phyloP scores from a whole-genome alignment of 2,888 invertebrate genomes.

The Macropis europaea region DNA sequence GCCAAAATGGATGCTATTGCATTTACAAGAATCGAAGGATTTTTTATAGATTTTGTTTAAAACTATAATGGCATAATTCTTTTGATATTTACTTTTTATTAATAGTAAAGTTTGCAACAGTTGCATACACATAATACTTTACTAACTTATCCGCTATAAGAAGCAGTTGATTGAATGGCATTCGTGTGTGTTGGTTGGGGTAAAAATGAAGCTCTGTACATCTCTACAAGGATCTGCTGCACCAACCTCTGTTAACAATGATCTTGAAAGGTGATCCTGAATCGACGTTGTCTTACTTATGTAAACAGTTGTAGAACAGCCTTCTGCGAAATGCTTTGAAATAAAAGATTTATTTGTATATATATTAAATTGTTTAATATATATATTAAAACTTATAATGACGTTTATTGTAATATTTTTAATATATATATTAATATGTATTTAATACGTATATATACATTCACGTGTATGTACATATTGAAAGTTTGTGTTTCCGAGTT shows the following conservation, averaged over 20 bases:
- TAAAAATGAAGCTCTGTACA: constrained; percentile 38
- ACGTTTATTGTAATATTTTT: not conserved
- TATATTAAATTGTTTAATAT: constrained; percentile 43
- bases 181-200: not conserved
- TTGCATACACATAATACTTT: constrained; percentile 61
- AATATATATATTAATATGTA: constrained; percentile 7
- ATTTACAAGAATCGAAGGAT: constrained; percentile 69
- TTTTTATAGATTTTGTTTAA: constrained; percentile 59
- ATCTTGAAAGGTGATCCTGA: constrained; percentile 18
- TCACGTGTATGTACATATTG: not conserved
- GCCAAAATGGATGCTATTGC: constrained; percentile 76
- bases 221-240: constrained; percentile 40
- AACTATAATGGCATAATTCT: constrained; percentile 48
- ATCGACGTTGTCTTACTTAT: constrained; percentile 68
- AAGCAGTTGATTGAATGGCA: constrained; percentile 51
- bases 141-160: constrained; percentile 74
- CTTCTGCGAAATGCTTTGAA: constrained; percentile 75
- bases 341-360: constrained; percentile 64
- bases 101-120: constrained; percentile 63
- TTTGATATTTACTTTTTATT: constrained; percentile 68
- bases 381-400: constrained; percentile 10
- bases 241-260: constrained; percentile 34
- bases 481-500: not conserved
- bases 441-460: constrained; percentile 31
- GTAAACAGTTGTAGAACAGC: constrained; percentile 71